Evolutionary conservation across 2,888 invertebrate genomes (phyloP).

Genomic region (Hypercompe scribonia): DNA sequence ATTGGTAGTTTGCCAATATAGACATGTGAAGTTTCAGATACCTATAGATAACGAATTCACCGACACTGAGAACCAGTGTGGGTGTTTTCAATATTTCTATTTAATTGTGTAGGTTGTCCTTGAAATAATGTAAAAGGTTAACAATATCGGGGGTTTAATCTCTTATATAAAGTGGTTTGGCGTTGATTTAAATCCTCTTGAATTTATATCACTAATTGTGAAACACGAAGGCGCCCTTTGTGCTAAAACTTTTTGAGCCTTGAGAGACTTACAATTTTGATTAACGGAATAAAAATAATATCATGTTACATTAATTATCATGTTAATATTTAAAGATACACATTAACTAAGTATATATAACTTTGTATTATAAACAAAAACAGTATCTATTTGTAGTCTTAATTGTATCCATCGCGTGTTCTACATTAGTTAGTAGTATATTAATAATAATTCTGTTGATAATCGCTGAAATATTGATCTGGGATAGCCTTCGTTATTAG

Average conservation of each 20-base stretch:
- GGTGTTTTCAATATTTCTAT: background rate
- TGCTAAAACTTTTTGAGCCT: background rate
- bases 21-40: background rate
- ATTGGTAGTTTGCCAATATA: background rate
- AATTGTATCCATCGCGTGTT: constrained; percentile 34
- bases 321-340: background rate
- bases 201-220: background rate
- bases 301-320: too few species aligned
- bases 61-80: background rate
- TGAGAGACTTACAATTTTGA: too few species aligned
- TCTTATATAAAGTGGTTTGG: background rate
- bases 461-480: constrained; percentile 43
- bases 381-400: constrained; percentile 3
- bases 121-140: background rate
- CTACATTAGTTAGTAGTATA: constrained; percentile 33
- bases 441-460: constrained; percentile 30
- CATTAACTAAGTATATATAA: background rate
- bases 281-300: background rate
- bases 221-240: background rate
- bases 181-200: background rate
- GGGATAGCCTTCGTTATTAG: constrained; percentile 21
- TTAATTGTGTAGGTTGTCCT: background rate
- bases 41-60: too few species aligned
- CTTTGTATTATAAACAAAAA: background rate
- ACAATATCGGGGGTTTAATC: background rate